phyloP scores from a whole-genome alignment of 1,140 invertebrate species.

The Ceratosolen solmsi region DNA sequence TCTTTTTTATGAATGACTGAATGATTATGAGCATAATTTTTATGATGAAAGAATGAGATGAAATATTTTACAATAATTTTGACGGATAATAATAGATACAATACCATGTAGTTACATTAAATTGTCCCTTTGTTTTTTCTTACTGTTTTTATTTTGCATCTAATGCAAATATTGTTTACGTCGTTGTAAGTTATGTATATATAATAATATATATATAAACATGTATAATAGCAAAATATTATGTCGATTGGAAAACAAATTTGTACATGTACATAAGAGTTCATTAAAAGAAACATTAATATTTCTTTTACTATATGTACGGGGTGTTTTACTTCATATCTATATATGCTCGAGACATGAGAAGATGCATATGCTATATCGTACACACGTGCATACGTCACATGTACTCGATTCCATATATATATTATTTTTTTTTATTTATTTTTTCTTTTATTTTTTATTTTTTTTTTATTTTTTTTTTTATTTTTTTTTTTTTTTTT shows the following conservation, averaged over 20 bases:
- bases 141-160: slow-evolving; percentile 29
- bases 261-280: slow-evolving; percentile 47
- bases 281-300: slow-evolving; percentile 41
- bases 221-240: slow-evolving; percentile 35
- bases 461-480: slow-evolving; percentile 48
- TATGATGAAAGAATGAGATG: slow-evolving; percentile 37
- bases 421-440: slow-evolving; percentile 33
- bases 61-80: slow-evolving; percentile 43
- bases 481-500: slow-evolving; percentile 32
- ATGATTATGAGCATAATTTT: slow-evolving; percentile 22
- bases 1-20: slow-evolving; percentile 15
- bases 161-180: slow-evolving; percentile 38
- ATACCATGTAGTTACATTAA: slow-evolving; percentile 45
- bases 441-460: slow-evolving; percentile 40
- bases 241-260: slow-evolving; percentile 44
- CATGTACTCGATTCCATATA: slow-evolving; percentile 28
- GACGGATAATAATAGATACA: slow-evolving; percentile 39
- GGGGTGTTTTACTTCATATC: slow-evolving; percentile 33
- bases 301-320: slow-evolving; percentile 41
- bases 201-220: not conserved
- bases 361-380: slow-evolving; percentile 42
- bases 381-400: slow-evolving; percentile 47
- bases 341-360: slow-evolving; percentile 36
- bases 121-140: slow-evolving; percentile 34
- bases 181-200: slow-evolving; percentile 47